These are phyloP conservation scores for Alaudala cheleensis DNA, from an alignment of 2,113 vertebrate genomes.

Conservation along the genomic window DNA sequence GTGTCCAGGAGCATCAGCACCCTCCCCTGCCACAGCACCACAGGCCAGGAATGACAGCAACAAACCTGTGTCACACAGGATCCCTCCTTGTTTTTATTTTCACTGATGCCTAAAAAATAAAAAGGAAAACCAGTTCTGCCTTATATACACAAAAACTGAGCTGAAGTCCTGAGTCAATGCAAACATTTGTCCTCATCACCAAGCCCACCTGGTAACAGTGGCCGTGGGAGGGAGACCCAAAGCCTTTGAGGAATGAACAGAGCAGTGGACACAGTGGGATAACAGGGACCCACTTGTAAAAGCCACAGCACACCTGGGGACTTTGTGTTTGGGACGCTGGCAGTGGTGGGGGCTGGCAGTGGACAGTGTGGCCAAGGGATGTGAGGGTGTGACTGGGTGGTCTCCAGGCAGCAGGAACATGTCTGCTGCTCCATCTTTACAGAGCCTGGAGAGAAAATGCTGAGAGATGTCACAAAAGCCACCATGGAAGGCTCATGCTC, in stretches of 20 bases:
- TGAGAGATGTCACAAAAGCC: neutral
- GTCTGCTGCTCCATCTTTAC: neutral
- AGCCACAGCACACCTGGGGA: neutral
- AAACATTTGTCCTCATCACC: neutral
- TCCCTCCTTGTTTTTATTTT: slow-evolving; percentile 48
- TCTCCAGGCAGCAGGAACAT: neutral
- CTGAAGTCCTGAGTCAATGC: neutral
- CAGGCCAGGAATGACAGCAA: accelerated
- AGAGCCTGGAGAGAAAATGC: neutral
- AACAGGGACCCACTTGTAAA: neutral
- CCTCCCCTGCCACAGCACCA: neutral
- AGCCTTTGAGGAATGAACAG: neutral
- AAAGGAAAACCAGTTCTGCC: slow-evolving; percentile 16
- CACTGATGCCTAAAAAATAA: slow-evolving; percentile 21
- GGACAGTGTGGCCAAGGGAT: accelerated
- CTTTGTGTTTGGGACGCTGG: neutral
- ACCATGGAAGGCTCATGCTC: neutral
- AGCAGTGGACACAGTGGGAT: neutral
- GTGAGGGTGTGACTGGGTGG: neutral
- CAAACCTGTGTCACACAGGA: neutral
- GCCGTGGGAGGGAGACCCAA: neutral
- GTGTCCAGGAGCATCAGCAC: accelerated
- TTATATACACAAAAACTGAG: slow-evolving; percentile 37
- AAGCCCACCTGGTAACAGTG: neutral
- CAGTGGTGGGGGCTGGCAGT: accelerated